phyloP scores from a whole-genome alignment of 2,888 invertebrate genomes.

The Barypeithes pellucidus region DNA sequence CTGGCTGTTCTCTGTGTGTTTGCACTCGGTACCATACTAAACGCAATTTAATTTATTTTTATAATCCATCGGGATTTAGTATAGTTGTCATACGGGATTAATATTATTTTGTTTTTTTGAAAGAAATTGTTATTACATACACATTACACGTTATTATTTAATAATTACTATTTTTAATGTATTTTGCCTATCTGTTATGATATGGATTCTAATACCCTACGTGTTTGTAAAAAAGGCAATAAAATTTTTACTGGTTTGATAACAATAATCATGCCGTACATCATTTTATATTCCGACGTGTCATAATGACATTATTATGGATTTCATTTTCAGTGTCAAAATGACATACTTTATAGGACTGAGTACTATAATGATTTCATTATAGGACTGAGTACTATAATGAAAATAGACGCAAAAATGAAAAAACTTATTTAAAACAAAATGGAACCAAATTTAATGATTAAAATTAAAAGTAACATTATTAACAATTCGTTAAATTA shows the following conservation, averaged over 20 bases:
- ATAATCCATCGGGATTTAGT: conserved; percentile 31
- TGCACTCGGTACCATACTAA: conserved; percentile 38
- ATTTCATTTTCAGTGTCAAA: too few species aligned
- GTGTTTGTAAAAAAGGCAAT: background rate
- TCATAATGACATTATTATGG: too few species aligned
- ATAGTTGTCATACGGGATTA: conserved; percentile 28
- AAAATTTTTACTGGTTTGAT: background rate
- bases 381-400: too few species aligned
- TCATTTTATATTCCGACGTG: too few species aligned
- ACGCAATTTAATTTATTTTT: conserved; percentile 31
- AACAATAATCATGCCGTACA: background rate
- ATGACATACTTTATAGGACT: too few species aligned
- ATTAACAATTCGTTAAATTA: too few species aligned
- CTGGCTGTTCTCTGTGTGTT: conserved; percentile 40
- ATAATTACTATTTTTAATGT: conserved; percentile 32
- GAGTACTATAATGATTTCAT: too few species aligned
- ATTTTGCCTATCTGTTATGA: conserved; percentile 25
- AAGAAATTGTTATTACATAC: background rate
- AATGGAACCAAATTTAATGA: too few species aligned
- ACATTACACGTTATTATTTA: conserved; percentile 21
- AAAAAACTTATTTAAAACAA: too few species aligned
- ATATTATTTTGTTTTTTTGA: conserved; percentile 20
- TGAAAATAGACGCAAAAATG: too few species aligned
- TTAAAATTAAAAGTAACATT: too few species aligned
- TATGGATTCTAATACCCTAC: background rate